Evolutionary conservation across 2,113 vertebrate species (phyloP), one percentile per base, ranked within the genome.

Genomic region (Alaudala cheleensis): DNA sequence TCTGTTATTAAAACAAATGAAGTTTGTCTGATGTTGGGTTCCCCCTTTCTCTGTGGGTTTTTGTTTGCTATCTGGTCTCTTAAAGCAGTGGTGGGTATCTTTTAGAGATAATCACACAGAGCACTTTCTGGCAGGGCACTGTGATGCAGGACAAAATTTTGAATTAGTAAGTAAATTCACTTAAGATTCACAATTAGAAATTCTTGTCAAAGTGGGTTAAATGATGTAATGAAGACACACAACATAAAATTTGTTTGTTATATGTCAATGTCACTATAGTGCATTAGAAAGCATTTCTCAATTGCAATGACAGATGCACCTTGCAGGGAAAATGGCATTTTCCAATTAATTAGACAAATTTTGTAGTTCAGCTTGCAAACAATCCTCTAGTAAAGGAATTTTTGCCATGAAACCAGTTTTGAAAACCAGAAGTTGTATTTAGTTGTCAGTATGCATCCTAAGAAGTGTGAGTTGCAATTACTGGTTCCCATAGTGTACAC

Each of bases 241-340:
- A 47, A 18, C 0, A 4, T 40, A 20, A 60, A 42, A 56, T 17
- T 6, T 2, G 0, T 51, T 49, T 86, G 11, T 44, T 12, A 23
- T 18, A 14, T 0, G 7, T 71, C 14, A 29, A 0, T n/a, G 42
- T 90, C 77, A 39, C 16, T 57, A 4, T 25, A 65, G 1, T 58
- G 24, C 47, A n/a, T 28, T 57, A 49, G 29, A 28, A 51, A 60
- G 40, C 34, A 25, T 69, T 37, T 37, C 37, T 28, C 23, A 65
- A 0, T 25, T 66, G 66, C 28, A 19, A 28, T 21, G 33, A 23
- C 50, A 53, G 24, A 31, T n/a, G 25, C 14, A 42, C 61, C 66
- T 80, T 69, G 39, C 51, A 70, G 51, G 39, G 11, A 42, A 60
- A 76, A 57, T 14, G 10, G 2, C 34, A 3, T 50, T 67, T 72